Base-by-base conservation (phyloP, 2,797 vertebrate species). In the Echiichthys vipera region DNA sequence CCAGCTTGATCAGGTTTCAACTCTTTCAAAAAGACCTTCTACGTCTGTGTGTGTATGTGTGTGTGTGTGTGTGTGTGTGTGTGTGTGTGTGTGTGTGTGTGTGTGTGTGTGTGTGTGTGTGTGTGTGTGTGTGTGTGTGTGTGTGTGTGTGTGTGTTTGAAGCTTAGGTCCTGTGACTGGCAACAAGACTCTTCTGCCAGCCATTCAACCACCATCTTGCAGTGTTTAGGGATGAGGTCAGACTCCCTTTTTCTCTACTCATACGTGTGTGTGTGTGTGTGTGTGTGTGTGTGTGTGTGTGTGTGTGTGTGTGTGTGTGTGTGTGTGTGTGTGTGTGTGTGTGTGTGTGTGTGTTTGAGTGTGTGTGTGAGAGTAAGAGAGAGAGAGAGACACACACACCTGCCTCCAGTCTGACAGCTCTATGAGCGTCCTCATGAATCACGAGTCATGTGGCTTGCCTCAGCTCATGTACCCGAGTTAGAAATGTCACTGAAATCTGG, bases 391-490 rank as follows among this genome's bases (percentile, higher is more conserved):
- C 54, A 80, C 66, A 79, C 67, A 89, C 97, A 98, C 96, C 97
- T 99, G 98, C 97, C 96, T 93, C 92, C 88, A 94, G 95, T 96
- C 94, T 97, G 97, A 98, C 97, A 97, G 97, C 96, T 96, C 96
- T 94, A 94, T 95, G 96, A 96, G 94, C 92, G 94, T 95, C 95
- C 94, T 95, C 96, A 96, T 98, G 97, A 98, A 97, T 98, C 97
- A 98, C 77, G 84, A 80, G 95, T 97, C 97, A 97, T 97, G 96
- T 97, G 96, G 95, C 55, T 84, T 59, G 46, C 87, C 89, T 90
- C 93, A 84, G 93, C 93, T 94, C 90, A 37, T 92, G 87, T 90
- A 91, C 92, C 88, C 74, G 82, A 90, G 80, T 90, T 92, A 91
- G 88, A 91, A 82, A 78, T 61, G 80, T 57, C 70, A 78, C 77